Conservation (phyloP, 2,113 vertebrate genomes). For the Vidua chalybeata region DNA sequence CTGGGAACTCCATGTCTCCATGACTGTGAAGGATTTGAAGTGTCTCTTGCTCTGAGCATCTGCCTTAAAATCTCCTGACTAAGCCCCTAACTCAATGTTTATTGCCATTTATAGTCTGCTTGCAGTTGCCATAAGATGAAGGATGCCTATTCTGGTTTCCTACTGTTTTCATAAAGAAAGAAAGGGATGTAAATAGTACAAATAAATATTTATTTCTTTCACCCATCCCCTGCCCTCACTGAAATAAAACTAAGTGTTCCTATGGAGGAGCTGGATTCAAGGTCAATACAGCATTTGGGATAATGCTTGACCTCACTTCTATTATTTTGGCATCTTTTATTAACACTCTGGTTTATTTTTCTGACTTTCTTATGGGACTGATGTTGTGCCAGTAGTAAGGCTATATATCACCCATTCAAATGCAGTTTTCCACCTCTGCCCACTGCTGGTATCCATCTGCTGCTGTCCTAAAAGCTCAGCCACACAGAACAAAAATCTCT, state of each 20-base stretch:
- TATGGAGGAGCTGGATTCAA: background rate
- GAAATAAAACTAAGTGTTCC: background rate
- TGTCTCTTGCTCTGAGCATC: background rate
- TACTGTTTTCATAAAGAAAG: background rate
- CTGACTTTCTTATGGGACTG: background rate
- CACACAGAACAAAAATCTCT: background rate
- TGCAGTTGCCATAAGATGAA: background rate
- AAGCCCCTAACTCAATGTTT: background rate
- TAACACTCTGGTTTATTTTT: background rate
- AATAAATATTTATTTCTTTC: background rate
- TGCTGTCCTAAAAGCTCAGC: background rate
- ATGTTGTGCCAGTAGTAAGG: background rate
- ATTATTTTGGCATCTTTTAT: background rate
- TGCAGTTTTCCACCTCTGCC: background rate
- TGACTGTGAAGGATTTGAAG: background rate
- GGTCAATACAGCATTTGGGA: background rate
- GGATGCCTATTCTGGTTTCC: background rate
- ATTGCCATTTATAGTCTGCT: background rate
- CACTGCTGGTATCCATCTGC: background rate
- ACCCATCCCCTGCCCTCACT: background rate
- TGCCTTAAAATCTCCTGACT: background rate
- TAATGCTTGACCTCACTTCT: background rate
- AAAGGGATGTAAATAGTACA: background rate
- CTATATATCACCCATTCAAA: background rate
- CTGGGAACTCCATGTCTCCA: background rate